Base-by-base conservation (phyloP, 2,797 vertebrate species). In the Lepilemur ruficaudatus region DNA sequence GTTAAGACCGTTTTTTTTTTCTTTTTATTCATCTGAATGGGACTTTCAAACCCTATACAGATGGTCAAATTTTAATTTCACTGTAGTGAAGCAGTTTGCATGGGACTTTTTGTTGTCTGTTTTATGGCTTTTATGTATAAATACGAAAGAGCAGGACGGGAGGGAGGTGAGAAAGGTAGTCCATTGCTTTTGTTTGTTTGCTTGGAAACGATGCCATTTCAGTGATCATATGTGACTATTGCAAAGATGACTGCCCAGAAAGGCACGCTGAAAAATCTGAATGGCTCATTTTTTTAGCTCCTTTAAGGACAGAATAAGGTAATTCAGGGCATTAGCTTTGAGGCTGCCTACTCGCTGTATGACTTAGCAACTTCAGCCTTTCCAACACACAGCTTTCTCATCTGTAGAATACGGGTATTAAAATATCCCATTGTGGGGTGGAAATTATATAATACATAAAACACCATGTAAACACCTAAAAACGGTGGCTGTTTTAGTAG, bases 11-110 rank as follows among this genome's bases (percentile, higher is more conserved):
- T 17, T 35, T 41, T 15, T 17, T 28, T 10, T 30, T 83, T 2
- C 17, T 14, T 86, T 41, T 41, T 23, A 23, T 89, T 22, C 70
- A 80, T 41, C 38, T 76, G 18, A 97, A 93, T 43, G 80, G 43
- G 57, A 75, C 41, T 88, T 65, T 80, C 67, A 78, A 95, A 94
- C 48, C 22, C 78, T 67, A 61, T 69, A 28, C 48, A 75, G 84
- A 88, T 89, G 55, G 67, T 20, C 59, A 72, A 80, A 41, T 57
- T 95, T 92, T 95, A 52, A 96, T 81, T 81, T 94, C 86, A 84
- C n/a, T 65, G 10, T 75, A 75, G 95, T 86, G 83, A 96, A 91
- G 93, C 83, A 92, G 25, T 81, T 57, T 48, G 43, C 32, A 55
- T 72, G 70, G 38, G 12, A 46, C 32, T 22, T 35, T 63, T 95